These are phyloP conservation scores for Magallana angulata DNA, from an alignment of 1,140 invertebrate genomes.

Conservation along the genomic window DNA sequence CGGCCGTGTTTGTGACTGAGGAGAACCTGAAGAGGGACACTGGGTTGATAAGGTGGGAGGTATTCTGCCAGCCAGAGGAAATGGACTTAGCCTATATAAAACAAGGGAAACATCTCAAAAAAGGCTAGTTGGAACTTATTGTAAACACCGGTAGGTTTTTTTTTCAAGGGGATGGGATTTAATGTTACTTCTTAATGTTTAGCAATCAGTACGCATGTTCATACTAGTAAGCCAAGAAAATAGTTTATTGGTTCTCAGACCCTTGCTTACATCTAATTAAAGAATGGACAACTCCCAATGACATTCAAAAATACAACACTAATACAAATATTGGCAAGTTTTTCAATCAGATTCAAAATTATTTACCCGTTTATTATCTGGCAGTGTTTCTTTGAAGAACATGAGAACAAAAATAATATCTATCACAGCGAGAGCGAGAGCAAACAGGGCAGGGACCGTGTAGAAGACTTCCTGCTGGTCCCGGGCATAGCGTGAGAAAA, in stretches of 20 bases:
- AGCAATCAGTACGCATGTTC: too few species aligned
- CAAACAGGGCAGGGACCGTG: constrained; percentile 91
- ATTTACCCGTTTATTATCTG: constrained; percentile 83
- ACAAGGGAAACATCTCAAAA: constrained; percentile 51
- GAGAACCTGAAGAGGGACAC: constrained; percentile 84
- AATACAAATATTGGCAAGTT: too few species aligned
- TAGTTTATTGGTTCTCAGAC: too few species aligned
- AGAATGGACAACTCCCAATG: too few species aligned
- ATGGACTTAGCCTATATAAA: constrained; percentile 86
- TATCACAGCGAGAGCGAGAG: constrained; percentile 87
- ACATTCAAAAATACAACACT: too few species aligned
- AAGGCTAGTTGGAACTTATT: too few species aligned
- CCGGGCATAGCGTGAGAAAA: constrained; percentile 88
- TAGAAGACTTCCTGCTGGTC: constrained; percentile 85
- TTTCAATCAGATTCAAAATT: too few species aligned
- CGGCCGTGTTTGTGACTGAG: constrained; percentile 78
- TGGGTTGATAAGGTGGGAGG: constrained; percentile 87
- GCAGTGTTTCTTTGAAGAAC: constrained; percentile 92
- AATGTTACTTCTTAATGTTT: too few species aligned
- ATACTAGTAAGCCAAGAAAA: too few species aligned
- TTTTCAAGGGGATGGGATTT: too few species aligned
- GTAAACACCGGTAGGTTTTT: too few species aligned
- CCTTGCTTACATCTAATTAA: too few species aligned
- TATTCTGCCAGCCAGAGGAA: constrained; percentile 85
- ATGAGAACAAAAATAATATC: constrained; percentile 89